Percentiles rank a stretch among this genome's conserved stretches.
phyloP scores from a whole-genome alignment of 1,140 invertebrate genomes.

The Neoseiulus cucumeris region DNA sequence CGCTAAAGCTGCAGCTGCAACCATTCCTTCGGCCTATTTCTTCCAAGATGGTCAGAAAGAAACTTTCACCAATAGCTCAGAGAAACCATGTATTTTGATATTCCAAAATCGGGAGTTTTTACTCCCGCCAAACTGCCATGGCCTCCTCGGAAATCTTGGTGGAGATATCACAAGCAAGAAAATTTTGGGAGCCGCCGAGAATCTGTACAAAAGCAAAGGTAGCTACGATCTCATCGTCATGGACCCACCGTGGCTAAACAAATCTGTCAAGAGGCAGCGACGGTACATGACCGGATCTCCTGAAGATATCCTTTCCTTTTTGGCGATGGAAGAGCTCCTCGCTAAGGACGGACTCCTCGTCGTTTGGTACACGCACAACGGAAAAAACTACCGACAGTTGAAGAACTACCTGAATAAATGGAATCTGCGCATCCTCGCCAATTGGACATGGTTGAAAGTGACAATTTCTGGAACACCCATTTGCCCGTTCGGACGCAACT shows the following conservation, averaged over 20 bases:
- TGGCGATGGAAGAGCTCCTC: not conserved
- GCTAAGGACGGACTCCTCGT: not conserved
- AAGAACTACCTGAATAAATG: not conserved
- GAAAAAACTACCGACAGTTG: not conserved
- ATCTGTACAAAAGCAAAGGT: not conserved
- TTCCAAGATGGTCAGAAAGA: not conserved
- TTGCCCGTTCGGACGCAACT: not conserved
- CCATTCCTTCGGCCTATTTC: not conserved
- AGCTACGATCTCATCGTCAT: not conserved
- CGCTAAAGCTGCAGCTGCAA: not conserved
- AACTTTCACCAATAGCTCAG: not conserved
- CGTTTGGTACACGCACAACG: constrained; percentile 4
- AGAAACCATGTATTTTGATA: not conserved
- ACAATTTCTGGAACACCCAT: not conserved
- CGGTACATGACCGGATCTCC: not conserved
- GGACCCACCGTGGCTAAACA: constrained; percentile 2
- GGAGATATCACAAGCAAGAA: not conserved
- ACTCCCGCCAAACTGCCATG: not conserved
- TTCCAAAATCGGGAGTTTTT: constrained; percentile 6
- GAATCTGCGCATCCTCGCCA: not conserved
- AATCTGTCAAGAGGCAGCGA: not conserved
- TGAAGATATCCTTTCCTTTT: not conserved
- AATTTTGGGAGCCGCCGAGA: not conserved
- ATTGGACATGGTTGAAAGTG: not conserved
- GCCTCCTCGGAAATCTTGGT: not conserved